Conservation (phyloP, 2,113 vertebrate species). For the Etheostoma cragini region DNA sequence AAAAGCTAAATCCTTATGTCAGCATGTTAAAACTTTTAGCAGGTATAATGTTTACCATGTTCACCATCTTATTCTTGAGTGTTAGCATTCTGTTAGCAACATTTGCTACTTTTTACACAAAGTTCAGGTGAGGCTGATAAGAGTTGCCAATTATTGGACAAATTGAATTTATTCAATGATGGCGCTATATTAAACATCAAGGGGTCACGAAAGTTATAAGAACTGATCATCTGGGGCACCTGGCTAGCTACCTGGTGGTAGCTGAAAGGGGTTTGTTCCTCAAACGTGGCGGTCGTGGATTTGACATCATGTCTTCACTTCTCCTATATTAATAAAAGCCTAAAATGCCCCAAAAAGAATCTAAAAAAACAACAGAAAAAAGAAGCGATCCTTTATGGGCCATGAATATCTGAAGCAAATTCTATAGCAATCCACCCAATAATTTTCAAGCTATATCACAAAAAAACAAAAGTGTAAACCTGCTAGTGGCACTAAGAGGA, state of each 20-base stretch:
- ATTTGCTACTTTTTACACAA: no score
- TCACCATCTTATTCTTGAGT: not conserved
- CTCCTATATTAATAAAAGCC: no score
- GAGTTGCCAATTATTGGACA: not conserved
- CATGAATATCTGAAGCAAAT: not conserved
- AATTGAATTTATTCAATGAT: not conserved
- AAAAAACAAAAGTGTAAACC: not conserved
- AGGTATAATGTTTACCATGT: not conserved
- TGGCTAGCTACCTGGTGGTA: no score
- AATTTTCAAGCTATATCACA: not conserved
- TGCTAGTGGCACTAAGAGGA: not conserved
- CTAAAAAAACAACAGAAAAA: no score
- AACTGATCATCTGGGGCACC: no score
- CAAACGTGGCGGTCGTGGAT: no score
- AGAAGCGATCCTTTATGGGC: not conserved
- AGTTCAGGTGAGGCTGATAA: not conserved
- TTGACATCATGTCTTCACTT: no score
- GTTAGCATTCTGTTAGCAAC: not conserved
- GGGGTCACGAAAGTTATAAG: not conserved
- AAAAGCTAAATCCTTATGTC: not conserved
- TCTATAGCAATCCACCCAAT: not conserved
- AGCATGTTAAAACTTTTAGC: not conserved
- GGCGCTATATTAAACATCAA: not conserved
- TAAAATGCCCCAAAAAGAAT: no score
- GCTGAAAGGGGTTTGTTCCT: no score